Conservation (phyloP, 2,797 vertebrate species). For the Adrianichthys oophorus region DNA sequence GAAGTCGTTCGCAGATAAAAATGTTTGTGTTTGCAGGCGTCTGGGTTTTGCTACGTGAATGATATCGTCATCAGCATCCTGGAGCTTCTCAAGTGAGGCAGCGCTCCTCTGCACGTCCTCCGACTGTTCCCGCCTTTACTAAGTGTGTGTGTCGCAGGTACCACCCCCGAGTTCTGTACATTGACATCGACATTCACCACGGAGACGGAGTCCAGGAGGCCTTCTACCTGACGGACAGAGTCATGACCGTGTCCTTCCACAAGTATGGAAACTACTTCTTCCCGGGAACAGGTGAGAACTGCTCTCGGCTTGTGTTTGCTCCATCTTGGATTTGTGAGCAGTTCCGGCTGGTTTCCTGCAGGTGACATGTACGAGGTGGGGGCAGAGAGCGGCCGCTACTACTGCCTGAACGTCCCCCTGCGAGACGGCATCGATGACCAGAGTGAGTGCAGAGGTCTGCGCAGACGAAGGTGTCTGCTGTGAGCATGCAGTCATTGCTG, state of each 20-base stretch:
- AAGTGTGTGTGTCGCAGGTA: slow-evolving; percentile 75
- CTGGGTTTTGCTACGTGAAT: slow-evolving; percentile 97
- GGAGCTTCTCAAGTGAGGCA: slow-evolving; percentile 94
- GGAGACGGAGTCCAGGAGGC: slow-evolving; percentile 97
- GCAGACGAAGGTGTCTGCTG: neutral
- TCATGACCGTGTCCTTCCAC: slow-evolving; percentile 99
- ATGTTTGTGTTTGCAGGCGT: slow-evolving; percentile 79
- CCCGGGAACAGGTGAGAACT: slow-evolving; percentile 88
- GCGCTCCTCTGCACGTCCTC: neutral
- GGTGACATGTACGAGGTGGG: slow-evolving; percentile 99
- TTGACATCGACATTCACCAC: slow-evolving; percentile 98
- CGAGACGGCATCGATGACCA: slow-evolving; percentile 98
- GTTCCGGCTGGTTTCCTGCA: slow-evolving; percentile 47
- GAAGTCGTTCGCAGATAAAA: neutral
- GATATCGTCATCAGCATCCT: slow-evolving; percentile 98
- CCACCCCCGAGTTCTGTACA: slow-evolving; percentile 96
- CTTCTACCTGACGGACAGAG: slow-evolving; percentile 96
- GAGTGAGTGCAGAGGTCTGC: slow-evolving; percentile 78
- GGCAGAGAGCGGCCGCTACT: slow-evolving; percentile 96
- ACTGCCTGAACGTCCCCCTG: slow-evolving; percentile 95
- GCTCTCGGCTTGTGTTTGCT: neutral
- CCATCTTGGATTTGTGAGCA: too few species aligned
- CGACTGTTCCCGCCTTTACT: neutral
- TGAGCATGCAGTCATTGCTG: slow-evolving; percentile 33
- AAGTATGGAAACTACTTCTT: slow-evolving; percentile 99